Conservation (phyloP, 2,888 invertebrate genomes). For the Perizoma flavofasciatum region DNA sequence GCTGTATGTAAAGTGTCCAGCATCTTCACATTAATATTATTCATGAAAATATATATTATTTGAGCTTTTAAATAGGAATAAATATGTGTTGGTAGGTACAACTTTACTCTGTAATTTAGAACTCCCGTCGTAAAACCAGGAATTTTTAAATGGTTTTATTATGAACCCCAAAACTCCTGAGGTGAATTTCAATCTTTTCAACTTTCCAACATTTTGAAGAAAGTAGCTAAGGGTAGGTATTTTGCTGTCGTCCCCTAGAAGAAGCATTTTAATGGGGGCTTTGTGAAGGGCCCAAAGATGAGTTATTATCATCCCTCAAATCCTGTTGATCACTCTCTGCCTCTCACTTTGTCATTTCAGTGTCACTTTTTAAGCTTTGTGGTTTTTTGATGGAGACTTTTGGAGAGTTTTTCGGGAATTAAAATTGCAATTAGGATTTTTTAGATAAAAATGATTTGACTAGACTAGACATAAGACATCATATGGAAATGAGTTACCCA, state of each 20-base stretch:
- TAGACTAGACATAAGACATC: too few species aligned
- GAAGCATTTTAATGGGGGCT: slow-evolving; percentile 69
- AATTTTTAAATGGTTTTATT: slow-evolving; percentile 20
- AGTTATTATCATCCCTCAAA: slow-evolving; percentile 67
- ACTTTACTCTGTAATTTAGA: too few species aligned
- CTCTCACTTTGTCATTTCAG: slow-evolving; percentile 46
- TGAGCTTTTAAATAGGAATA: too few species aligned
- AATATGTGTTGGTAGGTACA: too few species aligned
- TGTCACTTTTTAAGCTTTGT: slow-evolving; percentile 31
- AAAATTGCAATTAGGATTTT: not conserved
- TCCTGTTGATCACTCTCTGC: slow-evolving; percentile 51
- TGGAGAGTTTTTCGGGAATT: not conserved
- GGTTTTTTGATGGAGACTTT: slow-evolving; percentile 11
- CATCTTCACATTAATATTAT: not conserved
- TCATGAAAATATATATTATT: too few species aligned
- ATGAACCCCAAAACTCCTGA: slow-evolving; percentile 7
- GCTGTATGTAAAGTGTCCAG: too few species aligned
- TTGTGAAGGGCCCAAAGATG: slow-evolving; percentile 57
- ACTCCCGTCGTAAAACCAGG: too few species aligned
- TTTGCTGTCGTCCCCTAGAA: slow-evolving; percentile 60
- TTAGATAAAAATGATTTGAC: too few species aligned
- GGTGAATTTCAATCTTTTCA: slow-evolving; percentile 21
- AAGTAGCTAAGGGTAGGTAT: slow-evolving; percentile 50
- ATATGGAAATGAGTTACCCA: too few species aligned
- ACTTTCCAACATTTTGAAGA: slow-evolving; percentile 31